Evolutionary conservation across 2,113 vertebrate species (phyloP).

Genomic region (Alethe castanea): DNA sequence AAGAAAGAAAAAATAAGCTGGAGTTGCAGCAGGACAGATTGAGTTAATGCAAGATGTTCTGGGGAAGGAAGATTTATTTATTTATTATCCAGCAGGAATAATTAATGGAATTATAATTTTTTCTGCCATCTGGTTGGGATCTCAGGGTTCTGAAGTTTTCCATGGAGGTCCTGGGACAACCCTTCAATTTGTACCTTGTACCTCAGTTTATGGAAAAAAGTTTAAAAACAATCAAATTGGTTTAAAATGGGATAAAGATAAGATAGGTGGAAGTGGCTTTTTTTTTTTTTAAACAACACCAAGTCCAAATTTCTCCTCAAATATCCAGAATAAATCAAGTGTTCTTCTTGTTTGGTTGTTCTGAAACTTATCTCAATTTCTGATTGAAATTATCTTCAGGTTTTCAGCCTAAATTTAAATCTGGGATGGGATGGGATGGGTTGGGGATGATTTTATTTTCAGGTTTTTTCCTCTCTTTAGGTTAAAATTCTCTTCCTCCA

Average conservation of each 20-base stretch:
- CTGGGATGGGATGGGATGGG: too few species aligned
- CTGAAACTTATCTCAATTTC: background rate
- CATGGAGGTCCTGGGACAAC: background rate
- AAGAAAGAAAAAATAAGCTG: background rate
- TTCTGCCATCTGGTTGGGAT: background rate
- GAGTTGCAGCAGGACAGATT: background rate
- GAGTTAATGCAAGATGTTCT: background rate
- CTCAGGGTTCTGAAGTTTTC: background rate
- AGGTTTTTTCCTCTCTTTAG: background rate
- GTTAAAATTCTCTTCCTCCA: background rate
- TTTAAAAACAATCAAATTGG: background rate
- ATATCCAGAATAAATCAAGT: background rate
- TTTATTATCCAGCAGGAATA: background rate
- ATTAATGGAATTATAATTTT: background rate
- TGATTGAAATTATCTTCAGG: background rate
- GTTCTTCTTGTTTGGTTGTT: background rate
- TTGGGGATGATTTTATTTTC: background rate
- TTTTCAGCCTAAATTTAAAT: background rate
- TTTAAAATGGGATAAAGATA: background rate
- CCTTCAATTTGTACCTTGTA: background rate
- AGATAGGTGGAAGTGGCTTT: background rate
- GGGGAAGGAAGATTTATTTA: background rate
- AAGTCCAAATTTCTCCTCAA: background rate
- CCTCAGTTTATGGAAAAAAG: background rate
- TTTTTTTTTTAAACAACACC: background rate